These are phyloP conservation scores for Sturnira hondurensis DNA, from an alignment of 2,113 vertebrate species.

Conservation along the genomic window DNA sequence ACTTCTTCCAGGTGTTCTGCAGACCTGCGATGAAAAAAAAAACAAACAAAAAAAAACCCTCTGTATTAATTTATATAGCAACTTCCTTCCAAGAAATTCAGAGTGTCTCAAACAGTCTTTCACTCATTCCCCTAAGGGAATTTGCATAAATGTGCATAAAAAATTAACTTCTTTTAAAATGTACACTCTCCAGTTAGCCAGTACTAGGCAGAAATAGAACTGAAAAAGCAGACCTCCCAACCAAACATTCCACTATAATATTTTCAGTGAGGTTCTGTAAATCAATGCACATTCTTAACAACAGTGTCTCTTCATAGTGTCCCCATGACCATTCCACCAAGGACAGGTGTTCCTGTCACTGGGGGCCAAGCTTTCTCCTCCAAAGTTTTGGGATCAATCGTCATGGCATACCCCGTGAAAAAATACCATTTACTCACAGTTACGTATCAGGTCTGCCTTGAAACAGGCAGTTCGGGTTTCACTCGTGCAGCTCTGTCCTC, in stretches of 20 bases:
- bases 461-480: background rate
- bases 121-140: constrained; percentile 53
- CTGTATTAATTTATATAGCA: constrained; percentile 61
- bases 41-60: background rate
- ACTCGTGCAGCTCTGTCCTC: background rate
- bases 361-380: background rate
- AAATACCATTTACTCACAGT: background rate
- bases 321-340: background rate
- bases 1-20: background rate
- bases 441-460: background rate
- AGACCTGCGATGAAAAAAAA: constrained; percentile 29
- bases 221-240: constrained; percentile 49
- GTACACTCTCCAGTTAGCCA: constrained; percentile 55
- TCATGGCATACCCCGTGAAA: background rate
- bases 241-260: constrained; percentile 46
- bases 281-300: constrained; percentile 36
- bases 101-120: constrained; percentile 59
- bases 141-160: constrained; percentile 38
- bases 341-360: background rate
- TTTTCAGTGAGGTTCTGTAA: constrained; percentile 56
- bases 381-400: background rate
- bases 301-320: background rate
- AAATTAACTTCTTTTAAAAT: constrained; percentile 69
- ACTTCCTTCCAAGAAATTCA: constrained; percentile 60
- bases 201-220: constrained; percentile 54